Percentiles rank a stretch among this genome's conserved stretches.
phyloP scores from a whole-genome alignment of 2,113 vertebrate species.

The Toxotes chatareus region DNA sequence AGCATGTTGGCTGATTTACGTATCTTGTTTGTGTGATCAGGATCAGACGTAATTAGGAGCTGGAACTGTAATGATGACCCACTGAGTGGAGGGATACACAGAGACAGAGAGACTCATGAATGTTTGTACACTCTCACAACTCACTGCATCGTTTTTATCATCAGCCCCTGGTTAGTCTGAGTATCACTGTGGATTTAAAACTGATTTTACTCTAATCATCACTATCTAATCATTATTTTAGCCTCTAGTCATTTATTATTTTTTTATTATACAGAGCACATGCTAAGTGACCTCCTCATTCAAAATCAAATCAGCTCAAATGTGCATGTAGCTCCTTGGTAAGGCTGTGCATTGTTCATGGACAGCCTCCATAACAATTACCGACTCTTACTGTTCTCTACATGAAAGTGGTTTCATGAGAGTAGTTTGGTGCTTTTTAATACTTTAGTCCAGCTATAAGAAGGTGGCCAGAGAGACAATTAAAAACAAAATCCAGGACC shows the following conservation, averaged over 20 bases:
- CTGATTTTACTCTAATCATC: neutral
- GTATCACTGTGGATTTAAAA: neutral
- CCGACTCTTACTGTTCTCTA: neutral
- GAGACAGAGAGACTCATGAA: neutral
- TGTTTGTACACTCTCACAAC: neutral
- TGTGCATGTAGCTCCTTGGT: no score
- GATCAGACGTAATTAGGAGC: conserved; percentile 45
- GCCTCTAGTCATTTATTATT: neutral
- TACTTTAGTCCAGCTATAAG: neutral
- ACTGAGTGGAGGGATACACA: neutral
- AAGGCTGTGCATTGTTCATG: neutral
- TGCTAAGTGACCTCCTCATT: neutral
- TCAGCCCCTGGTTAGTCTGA: neutral
- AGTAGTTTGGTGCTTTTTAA: neutral
- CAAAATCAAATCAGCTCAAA: neutral
- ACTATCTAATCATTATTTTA: neutral
- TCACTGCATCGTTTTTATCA: neutral
- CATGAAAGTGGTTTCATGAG: neutral
- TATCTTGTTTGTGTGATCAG: conserved; percentile 40
- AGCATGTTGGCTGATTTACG: conserved; percentile 16
- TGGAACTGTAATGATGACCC: conserved; percentile 4
- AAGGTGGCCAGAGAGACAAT: neutral
- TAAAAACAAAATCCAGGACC: neutral
- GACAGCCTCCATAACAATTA: neutral
- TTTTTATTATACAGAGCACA: neutral